Conservation (phyloP, 1,140 invertebrate species). For the Pachyrhynchus sulphureomaculatus region DNA sequence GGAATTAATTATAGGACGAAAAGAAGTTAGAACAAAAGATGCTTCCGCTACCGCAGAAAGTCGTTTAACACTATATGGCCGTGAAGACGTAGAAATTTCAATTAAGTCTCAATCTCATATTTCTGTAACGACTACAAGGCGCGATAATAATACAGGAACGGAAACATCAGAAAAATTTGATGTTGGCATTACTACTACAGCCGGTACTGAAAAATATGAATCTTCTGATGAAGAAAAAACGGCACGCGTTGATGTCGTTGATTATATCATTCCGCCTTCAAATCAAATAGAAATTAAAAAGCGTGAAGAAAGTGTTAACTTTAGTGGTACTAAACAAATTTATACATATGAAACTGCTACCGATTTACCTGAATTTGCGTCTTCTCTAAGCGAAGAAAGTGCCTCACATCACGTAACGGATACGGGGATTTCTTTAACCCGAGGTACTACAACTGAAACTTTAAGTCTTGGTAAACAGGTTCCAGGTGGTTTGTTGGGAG, state of each 20-base stretch:
- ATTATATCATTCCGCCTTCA: constrained; percentile 49
- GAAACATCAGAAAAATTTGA: constrained; percentile 54
- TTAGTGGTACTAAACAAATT: constrained; percentile 54
- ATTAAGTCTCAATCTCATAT: constrained; percentile 58
- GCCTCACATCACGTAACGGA: constrained; percentile 56
- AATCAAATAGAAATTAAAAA: constrained; percentile 46
- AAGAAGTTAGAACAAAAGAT: constrained; percentile 56
- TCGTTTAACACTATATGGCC: constrained; percentile 53
- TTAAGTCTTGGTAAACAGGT: constrained; percentile 49
- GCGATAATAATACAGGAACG: constrained; percentile 48
- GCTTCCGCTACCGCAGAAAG: constrained; percentile 56
- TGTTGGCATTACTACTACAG: constrained; percentile 50
- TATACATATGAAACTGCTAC: constrained; percentile 52
- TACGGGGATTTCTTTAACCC: constrained; percentile 56
- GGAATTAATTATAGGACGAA: constrained; percentile 56
- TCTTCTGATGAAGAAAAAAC: neutral
- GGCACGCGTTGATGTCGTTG: constrained; percentile 20
- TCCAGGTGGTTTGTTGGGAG: constrained; percentile 46
- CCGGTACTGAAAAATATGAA: constrained; percentile 38
- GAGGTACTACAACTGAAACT: constrained; percentile 54
- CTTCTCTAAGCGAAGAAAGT: constrained; percentile 55
- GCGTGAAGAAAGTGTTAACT: constrained; percentile 56
- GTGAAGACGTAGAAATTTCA: constrained; percentile 56
- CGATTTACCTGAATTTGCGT: constrained; percentile 47
- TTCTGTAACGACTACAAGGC: constrained; percentile 52